Percentiles rank a stretch among this genome's conserved stretches.
phyloP scores from a whole-genome alignment of 2,113 vertebrate species.

The Dromiciops gliroides region DNA sequence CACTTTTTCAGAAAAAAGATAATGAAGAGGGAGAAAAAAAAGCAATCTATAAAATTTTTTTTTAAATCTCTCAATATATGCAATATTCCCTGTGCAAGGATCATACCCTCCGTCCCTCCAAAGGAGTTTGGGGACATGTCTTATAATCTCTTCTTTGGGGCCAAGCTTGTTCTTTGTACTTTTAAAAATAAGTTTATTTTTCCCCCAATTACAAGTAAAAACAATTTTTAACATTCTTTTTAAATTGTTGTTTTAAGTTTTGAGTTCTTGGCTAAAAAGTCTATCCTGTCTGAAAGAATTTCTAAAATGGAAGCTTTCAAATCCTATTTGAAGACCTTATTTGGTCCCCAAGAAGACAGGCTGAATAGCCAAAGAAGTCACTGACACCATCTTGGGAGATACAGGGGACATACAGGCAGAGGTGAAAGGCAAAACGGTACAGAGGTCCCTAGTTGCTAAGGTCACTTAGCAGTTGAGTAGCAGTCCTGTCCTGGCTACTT shows the following conservation, averaged over 20 bases:
- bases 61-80: neutral
- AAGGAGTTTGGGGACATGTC: neutral
- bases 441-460: neutral
- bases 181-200: neutral
- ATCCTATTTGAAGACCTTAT: neutral
- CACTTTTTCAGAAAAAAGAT: too few species aligned
- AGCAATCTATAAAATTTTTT: neutral
- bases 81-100: neutral
- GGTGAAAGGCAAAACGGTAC: neutral
- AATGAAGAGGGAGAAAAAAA: neutral
- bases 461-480: neutral
- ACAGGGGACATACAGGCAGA: too few species aligned
- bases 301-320: constrained; percentile 28
- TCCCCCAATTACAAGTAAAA: neutral
- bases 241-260: too few species aligned
- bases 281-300: constrained; percentile 22
- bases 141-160: neutral
- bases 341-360: neutral
- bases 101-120: neutral
- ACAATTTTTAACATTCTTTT: neutral
- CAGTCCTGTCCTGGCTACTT: neutral
- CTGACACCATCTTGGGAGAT: too few species aligned
- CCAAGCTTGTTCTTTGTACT: neutral
- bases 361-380: neutral
- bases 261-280: neutral